Evolutionary conservation across 2,797 vertebrate species (phyloP).

Genomic region (Fringilla coelebs): DNA sequence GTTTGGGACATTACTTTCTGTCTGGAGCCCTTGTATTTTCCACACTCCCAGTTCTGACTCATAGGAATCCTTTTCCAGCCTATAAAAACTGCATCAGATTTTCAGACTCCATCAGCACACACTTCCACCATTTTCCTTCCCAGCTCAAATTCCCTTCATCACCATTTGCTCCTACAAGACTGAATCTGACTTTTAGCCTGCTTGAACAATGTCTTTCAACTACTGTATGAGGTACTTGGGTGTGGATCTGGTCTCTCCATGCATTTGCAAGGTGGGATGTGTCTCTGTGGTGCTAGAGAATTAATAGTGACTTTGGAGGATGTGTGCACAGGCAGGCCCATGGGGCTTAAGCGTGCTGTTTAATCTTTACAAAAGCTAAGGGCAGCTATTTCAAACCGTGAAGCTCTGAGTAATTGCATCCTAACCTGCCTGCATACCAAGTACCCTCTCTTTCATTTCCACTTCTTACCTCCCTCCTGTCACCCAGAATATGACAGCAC

Average conservation of each 20-base stretch:
- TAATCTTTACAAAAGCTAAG: slow-evolving; percentile 44
- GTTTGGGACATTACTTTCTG: background rate
- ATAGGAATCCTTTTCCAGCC: background rate
- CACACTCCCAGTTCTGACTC: background rate
- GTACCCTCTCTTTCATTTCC: background rate
- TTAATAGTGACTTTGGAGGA: slow-evolving; percentile 36
- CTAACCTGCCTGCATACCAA: background rate
- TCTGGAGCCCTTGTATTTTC: background rate
- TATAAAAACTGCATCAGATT: background rate
- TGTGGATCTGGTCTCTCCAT: background rate
- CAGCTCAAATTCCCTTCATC: background rate
- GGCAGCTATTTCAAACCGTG: slow-evolving; percentile 32
- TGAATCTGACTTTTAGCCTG: background rate
- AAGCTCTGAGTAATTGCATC: slow-evolving; percentile 39
- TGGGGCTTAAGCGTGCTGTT: slow-evolving; percentile 27
- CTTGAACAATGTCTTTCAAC: slow-evolving; percentile 34
- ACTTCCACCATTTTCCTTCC: background rate
- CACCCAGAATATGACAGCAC: background rate
- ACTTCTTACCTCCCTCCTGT: background rate
- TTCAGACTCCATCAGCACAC: background rate
- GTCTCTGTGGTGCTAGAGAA: background rate
- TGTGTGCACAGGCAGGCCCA: slow-evolving; percentile 18
- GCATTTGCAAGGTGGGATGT: background rate
- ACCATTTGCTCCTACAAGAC: background rate
- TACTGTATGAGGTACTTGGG: background rate